phyloP scores from a whole-genome alignment of 2,888 invertebrate species.

The Idaea dimidiata region DNA sequence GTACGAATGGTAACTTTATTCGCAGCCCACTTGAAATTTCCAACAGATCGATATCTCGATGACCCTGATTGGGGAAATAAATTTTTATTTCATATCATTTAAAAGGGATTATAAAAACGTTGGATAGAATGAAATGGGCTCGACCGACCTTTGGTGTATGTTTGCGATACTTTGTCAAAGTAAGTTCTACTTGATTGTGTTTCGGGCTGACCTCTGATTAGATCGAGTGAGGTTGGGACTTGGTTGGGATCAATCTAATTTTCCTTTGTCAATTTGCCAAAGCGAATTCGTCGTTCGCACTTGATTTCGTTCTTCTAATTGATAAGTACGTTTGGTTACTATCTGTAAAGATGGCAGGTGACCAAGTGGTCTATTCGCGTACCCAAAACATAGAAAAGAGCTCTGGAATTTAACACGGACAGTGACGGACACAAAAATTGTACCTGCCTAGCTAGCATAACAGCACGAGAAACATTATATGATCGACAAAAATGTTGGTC shows the following conservation, averaged over 20 bases:
- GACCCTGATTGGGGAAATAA: slow-evolving; percentile 11
- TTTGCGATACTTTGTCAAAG: slow-evolving; percentile 58
- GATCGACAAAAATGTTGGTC: no score
- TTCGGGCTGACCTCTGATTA: not conserved
- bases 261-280: not conserved
- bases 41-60: slow-evolving; percentile 13
- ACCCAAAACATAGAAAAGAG: no score
- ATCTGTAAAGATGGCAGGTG: no score
- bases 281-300: not conserved
- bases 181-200: slow-evolving; percentile 38
- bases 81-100: slow-evolving; percentile 14
- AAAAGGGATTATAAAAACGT: slow-evolving; percentile 3
- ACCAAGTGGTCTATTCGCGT: no score
- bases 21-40: slow-evolving; percentile 57
- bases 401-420: no score
- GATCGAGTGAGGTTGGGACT: not conserved
- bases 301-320: not conserved
- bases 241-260: not conserved
- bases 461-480: no score
- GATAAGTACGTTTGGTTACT: no score
- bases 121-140: slow-evolving; percentile 41
- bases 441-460: no score
- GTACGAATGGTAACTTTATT: not conserved
- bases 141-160: slow-evolving; percentile 56
- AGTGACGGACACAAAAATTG: no score